Conservation (phyloP, 53 echinoderm and acorn worm genomes). For the Actinopyga echinites region DNA sequence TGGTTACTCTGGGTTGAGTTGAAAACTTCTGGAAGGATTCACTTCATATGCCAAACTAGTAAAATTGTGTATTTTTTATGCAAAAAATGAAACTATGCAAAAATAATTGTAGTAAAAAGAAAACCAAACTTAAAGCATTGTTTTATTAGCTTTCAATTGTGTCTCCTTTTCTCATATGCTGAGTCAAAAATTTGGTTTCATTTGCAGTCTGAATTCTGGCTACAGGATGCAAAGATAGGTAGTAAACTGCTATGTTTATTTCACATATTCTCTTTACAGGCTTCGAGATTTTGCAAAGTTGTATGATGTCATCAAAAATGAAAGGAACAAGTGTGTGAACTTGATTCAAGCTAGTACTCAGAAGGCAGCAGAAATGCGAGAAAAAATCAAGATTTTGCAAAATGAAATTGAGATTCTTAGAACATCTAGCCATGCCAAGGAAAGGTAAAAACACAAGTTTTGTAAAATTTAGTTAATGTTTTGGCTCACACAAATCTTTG, state of each 20-base stretch:
- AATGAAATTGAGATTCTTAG: slow-evolving; percentile 96
- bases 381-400: slow-evolving; percentile 97
- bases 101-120: no score
- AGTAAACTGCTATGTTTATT: neutral
- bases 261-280: slow-evolving; percentile 43
- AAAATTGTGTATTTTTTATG: no score
- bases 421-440: slow-evolving; percentile 93
- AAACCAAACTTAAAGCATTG: no score
- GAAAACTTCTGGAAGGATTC: no score
- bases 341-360: slow-evolving; percentile 99
- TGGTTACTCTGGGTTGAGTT: no score
- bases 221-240: neutral
- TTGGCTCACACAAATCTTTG: no score
- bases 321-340: slow-evolving; percentile 98
- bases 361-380: slow-evolving; percentile 99
- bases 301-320: slow-evolving; percentile 99
- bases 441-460: slow-evolving; percentile 62
- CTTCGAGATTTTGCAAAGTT: slow-evolving; percentile 97
- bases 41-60: no score
- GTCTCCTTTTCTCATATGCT: neutral
- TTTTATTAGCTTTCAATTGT: no score
- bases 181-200: neutral
- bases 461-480: neutral
- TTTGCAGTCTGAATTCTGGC: neutral
- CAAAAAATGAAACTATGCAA: no score